A percentile compares a stretch with the other conserved stretches of the same genome.
phyloP scores from a whole-genome alignment of 2,797 vertebrate genomes.

The Etheostoma perlongum region DNA sequence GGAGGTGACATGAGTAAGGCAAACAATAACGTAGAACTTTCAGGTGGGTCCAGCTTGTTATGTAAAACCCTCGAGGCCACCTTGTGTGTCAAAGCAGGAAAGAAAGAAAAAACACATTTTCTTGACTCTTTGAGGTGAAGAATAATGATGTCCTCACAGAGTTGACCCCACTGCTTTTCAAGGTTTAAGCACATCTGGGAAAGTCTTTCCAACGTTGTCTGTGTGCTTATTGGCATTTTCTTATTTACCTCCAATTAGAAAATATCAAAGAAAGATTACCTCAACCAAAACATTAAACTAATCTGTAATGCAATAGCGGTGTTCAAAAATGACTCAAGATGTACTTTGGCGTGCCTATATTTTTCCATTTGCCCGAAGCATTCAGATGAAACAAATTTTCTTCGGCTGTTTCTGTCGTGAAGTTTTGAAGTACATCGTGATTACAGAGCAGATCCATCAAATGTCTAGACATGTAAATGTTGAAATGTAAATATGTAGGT shows the following conservation, averaged over 20 bases:
- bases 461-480: conserved; percentile 40
- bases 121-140: conserved; percentile 49
- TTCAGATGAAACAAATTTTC: conserved; percentile 49
- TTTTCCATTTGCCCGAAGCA: conserved; percentile 64
- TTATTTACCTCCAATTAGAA: conserved; percentile 70
- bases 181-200: conserved; percentile 62
- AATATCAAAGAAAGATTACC: conserved; percentile 61
- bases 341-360: conserved; percentile 57
- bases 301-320: conserved; percentile 57
- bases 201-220: conserved; percentile 57
- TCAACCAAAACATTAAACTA: conserved; percentile 63
- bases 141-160: conserved; percentile 41
- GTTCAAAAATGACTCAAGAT: conserved; percentile 71
- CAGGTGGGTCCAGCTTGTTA: conserved; percentile 74
- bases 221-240: conserved; percentile 69
- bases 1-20: conserved; percentile 70
- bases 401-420: conserved; percentile 39
- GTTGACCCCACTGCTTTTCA: conserved; percentile 40
- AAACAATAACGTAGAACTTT: conserved; percentile 69
- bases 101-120: conserved; percentile 39
- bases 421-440: conserved; percentile 35
- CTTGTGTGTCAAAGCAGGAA: conserved; percentile 59
- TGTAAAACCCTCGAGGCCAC: conserved; percentile 65
- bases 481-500: conserved; percentile 53
- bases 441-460: conserved; percentile 60